phyloP scores from a whole-genome alignment of 2,888 invertebrate species.

The Cephus nigrinus region DNA sequence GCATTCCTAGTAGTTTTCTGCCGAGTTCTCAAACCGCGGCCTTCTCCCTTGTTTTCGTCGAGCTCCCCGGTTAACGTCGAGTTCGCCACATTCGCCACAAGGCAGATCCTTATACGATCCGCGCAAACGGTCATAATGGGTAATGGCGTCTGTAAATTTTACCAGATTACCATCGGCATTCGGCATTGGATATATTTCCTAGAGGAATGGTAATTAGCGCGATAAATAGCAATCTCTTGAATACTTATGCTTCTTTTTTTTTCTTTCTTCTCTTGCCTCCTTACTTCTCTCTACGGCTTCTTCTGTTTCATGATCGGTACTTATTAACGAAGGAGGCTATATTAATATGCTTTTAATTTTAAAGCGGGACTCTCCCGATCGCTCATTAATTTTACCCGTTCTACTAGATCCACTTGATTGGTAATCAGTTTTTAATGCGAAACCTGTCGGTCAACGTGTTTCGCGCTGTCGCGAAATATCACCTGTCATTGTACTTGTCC shows the following conservation, averaged over 20 bases:
- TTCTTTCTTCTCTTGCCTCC: background rate
- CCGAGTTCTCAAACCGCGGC: conserved; percentile 27
- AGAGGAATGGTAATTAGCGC: background rate
- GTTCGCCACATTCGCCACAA: background rate
- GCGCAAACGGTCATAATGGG: background rate
- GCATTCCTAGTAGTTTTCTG: conserved; percentile 57
- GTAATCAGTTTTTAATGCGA: background rate
- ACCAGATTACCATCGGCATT: conserved; percentile 6
- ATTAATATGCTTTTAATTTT: background rate
- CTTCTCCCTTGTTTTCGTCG: background rate
- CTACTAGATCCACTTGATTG: background rate
- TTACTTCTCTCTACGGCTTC: background rate
- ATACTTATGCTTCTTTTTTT: background rate
- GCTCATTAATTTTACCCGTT: background rate
- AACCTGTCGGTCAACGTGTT: background rate
- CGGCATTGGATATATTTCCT: conserved; percentile 2
- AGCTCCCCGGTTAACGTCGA: background rate
- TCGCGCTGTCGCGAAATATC: background rate
- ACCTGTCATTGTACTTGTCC: background rate
- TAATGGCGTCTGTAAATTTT: conserved; percentile 5
- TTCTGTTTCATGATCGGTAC: background rate
- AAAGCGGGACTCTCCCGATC: background rate
- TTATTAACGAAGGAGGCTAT: background rate
- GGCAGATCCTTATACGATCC: conserved; percentile 1
- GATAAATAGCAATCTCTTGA: conserved; percentile 3